Evolutionary conservation across 2,797 vertebrate genomes (phyloP), one percentile per base, ranked within the genome.

Genomic region (Alectoris magna): DNA sequence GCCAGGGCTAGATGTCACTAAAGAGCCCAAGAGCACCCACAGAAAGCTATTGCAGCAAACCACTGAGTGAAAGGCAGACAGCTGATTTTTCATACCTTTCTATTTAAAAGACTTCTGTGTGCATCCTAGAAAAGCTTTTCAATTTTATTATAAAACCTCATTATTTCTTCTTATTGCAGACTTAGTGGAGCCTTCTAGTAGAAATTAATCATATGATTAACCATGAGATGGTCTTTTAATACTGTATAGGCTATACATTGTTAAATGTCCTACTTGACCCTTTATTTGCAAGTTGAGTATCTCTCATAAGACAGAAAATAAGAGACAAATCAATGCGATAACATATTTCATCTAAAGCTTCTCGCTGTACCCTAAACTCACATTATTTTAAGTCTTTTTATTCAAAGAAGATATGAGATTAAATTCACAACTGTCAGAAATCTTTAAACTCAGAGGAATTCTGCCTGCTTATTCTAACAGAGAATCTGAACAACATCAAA

Each of bases 91-190:
- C 87, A 96, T 95, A 90, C 91, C 92, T 96, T 93, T 85, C 56
- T 88, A 13, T 75, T 95, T 79, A 94, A 94, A 91, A 94, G 62
- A 91, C 84, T 95, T 95, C 84, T 92, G 34, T 69, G 82, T 87
- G 88, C 88, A 95, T 84, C 96, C 91, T 66, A 91, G 78, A 94
- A 91, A 83, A 75, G 83, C 82, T 93, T 96, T 91, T 95, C 91
- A 91, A 88, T 93, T 97, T 96, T 96, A 86, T 95, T 96, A 88
- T 87, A 95, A 97, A 97, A 90, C 88, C 90, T 95, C 95, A 97
- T 97, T 97, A 96, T 79, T 97, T 96, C 84, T 94, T 96, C 96
- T 96, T 96, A 95, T 93, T 95, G 95, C 96, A 98, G 97, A 97
- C 97, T 97, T 96, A 87, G 96, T 92, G 97, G 97, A 97, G 97